A percentile compares a stretch with the other conserved stretches of the same genome.
Evolutionary conservation across 2,797 vertebrate species (phyloP).

Genomic region (Tapera naevia): DNA sequence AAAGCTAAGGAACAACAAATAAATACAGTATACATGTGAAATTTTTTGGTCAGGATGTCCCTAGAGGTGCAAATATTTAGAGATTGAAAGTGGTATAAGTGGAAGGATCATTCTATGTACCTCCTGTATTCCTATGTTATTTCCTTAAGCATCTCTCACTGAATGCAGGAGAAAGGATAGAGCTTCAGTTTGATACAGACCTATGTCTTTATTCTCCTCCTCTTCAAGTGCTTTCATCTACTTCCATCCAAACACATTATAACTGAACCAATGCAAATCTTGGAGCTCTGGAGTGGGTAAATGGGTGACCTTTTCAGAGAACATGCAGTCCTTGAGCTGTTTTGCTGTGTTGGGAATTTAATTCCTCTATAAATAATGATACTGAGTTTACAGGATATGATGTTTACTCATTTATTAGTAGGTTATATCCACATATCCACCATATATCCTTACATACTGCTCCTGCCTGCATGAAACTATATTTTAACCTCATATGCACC

Average conservation of each 20-base stretch:
- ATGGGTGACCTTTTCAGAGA: neutral
- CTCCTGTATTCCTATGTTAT: neutral
- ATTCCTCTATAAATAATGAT: neutral
- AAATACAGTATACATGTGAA: neutral
- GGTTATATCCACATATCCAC: neutral
- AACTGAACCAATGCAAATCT: neutral
- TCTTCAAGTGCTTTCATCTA: neutral
- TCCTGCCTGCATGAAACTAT: neutral
- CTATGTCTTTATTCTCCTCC: neutral
- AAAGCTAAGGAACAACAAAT: neutral
- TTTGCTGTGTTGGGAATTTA: neutral
- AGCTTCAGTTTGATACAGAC: neutral
- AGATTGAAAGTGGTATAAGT: neutral
- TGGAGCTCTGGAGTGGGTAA: neutral
- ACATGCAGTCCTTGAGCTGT: neutral
- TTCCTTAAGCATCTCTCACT: neutral
- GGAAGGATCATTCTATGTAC: neutral
- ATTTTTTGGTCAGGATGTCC: neutral
- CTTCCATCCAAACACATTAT: neutral
- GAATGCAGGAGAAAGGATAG: neutral
- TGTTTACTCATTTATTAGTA: neutral
- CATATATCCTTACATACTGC: neutral
- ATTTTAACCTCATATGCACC: neutral
- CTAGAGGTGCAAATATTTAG: neutral
- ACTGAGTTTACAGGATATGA: neutral